A percentile compares a stretch with the other conserved stretches of the same genome.
Evolutionary conservation across 2,113 vertebrate species (phyloP).

Genomic region (Scolopax mira): DNA sequence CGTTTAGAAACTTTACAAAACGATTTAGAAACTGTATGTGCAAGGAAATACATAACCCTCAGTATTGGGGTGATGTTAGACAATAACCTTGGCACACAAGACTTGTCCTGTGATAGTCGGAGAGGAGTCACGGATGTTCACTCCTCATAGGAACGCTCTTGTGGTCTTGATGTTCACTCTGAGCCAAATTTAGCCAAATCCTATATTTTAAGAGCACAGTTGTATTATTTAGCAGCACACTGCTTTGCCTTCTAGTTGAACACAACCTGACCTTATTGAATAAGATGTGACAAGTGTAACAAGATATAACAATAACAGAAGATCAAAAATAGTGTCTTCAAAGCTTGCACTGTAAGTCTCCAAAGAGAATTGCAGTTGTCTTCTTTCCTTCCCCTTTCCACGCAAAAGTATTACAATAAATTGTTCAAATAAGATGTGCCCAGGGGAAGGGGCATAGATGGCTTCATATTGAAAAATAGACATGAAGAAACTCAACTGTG

Average conservation of each 20-base stretch:
- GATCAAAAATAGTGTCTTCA: neutral
- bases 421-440: neutral
- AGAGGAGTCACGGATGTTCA: accelerated
- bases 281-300: neutral
- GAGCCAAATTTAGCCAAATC: neutral
- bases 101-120: neutral
- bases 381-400: neutral
- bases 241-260: neutral
- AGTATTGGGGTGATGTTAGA: neutral
- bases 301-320: neutral
- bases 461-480: neutral
- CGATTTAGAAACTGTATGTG: neutral
- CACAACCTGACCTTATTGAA: neutral
- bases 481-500: neutral
- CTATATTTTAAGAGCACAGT: neutral
- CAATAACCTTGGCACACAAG: neutral
- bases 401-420: neutral
- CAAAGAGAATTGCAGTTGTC: neutral
- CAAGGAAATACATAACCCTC: neutral
- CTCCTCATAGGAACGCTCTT: neutral
- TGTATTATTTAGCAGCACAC: neutral
- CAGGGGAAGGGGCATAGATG: neutral
- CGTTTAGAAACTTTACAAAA: neutral
- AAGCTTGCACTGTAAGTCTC: neutral
- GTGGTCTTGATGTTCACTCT: neutral